These are phyloP conservation scores for Microtus richardsoni DNA, from an alignment of 2,113 vertebrate genomes.

Conservation along the genomic window DNA sequence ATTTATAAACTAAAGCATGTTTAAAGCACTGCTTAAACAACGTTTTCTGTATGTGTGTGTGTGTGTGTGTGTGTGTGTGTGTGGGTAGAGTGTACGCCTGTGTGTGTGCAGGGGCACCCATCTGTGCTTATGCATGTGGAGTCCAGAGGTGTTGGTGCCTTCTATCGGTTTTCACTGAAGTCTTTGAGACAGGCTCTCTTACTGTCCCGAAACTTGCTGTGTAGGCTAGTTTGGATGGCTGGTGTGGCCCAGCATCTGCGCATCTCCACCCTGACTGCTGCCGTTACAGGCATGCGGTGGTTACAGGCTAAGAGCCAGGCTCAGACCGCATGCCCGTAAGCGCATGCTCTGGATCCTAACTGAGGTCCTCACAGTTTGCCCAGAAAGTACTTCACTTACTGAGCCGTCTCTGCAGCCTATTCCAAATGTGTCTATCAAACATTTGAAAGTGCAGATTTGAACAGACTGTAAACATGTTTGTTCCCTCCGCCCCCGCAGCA, in stretches of 20 bases:
- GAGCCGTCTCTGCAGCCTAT: not conserved
- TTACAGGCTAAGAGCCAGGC: no score
- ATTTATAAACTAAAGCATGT: not conserved
- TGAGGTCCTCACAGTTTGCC: not conserved
- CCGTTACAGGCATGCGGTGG: no score
- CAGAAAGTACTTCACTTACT: no score
- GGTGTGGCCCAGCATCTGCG: not conserved
- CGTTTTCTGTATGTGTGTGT: not conserved
- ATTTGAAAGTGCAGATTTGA: slow-evolving; percentile 62
- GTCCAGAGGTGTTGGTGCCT: not conserved
- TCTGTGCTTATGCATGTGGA: no score
- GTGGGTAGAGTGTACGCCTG: not conserved
- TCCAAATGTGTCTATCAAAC: not conserved
- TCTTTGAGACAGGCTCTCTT: not conserved
- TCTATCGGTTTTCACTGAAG: not conserved
- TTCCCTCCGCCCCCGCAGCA: slow-evolving; percentile 33
- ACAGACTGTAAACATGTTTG: slow-evolving; percentile 74
- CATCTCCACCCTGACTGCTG: not conserved
- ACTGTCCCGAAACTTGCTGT: not conserved
- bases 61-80: not conserved
- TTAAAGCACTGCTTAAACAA: slow-evolving; percentile 46
- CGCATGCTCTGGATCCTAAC: rapidly evolving
- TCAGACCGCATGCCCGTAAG: no score
- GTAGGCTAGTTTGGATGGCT: not conserved
- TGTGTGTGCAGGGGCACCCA: no score